These are phyloP conservation scores for Pristionchus pacificus DNA, from an alignment of 1,140 invertebrate genomes.

Conservation along the genomic window DNA sequence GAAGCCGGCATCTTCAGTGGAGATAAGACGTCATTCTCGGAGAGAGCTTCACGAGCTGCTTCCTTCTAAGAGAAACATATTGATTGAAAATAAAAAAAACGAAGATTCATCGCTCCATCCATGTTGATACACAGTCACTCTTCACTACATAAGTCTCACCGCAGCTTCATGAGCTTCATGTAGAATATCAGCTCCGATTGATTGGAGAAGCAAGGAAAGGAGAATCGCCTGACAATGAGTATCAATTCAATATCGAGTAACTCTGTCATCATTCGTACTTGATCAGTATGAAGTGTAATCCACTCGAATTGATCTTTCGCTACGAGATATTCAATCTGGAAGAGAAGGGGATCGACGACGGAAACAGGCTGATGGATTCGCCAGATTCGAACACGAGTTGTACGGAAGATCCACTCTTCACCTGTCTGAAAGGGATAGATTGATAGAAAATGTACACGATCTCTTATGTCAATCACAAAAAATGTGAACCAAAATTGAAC, in stretches of 20 bases:
- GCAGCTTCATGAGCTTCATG: conserved; percentile 27
- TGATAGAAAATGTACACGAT: too few species aligned
- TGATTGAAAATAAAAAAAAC: too few species aligned
- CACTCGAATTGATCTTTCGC: conserved; percentile 34
- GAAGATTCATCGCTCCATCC: too few species aligned
- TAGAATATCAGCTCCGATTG: conserved; percentile 30
- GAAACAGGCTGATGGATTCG: conserved; percentile 5
- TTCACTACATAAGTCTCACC: too few species aligned
- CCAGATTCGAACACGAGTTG: conserved; percentile 27
- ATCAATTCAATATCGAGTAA: background rate
- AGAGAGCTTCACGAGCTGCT: background rate
- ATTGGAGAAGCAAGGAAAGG: conserved; percentile 32
- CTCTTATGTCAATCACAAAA: too few species aligned
- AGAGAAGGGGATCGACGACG: conserved; percentile 20
- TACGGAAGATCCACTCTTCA: conserved; percentile 16
- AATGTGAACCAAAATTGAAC: too few species aligned
- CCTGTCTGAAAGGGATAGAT: background rate
- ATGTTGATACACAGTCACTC: too few species aligned
- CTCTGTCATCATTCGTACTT: conserved; percentile 2
- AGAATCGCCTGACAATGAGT: conserved; percentile 26
- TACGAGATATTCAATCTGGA: conserved; percentile 35
- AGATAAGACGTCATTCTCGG: background rate
- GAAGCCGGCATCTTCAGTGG: background rate
- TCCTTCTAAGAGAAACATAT: background rate
- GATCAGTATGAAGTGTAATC: conserved; percentile 30